These are phyloP conservation scores for Ichneumon xanthorius DNA, from an alignment of 2,888 invertebrate species.

Conservation along the genomic window DNA sequence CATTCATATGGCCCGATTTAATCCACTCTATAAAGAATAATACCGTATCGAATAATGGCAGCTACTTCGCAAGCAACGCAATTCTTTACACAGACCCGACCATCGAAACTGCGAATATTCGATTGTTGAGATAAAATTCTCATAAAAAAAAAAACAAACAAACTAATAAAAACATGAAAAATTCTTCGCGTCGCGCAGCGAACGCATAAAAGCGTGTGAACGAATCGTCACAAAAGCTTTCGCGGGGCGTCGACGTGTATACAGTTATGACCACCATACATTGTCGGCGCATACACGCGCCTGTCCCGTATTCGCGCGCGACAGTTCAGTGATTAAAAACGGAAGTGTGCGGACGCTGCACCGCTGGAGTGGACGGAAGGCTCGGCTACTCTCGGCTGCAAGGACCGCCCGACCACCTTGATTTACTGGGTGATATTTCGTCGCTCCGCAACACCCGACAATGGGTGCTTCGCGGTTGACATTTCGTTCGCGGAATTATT, in stretches of 20 bases:
- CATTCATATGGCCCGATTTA: constrained; percentile 51
- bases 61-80: background rate
- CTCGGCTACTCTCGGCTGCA: constrained; percentile 49
- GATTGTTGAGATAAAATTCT: constrained; percentile 5
- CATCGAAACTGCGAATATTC: background rate
- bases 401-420: constrained; percentile 66
- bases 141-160: background rate
- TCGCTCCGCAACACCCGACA: constrained; percentile 81
- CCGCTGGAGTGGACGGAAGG: constrained; percentile 71
- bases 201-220: constrained; percentile 15
- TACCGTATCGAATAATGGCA: background rate
- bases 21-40: constrained; percentile 10
- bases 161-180: background rate
- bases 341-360: constrained; percentile 78
- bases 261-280: constrained; percentile 24
- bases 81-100: constrained; percentile 13
- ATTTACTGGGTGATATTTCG: constrained; percentile 83
- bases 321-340: constrained; percentile 79
- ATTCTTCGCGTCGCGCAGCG: constrained; percentile 13
- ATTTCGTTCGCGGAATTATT: constrained; percentile 80
- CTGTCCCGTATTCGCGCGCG: constrained; percentile 54
- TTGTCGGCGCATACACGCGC: constrained; percentile 27
- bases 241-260: constrained; percentile 5
- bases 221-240: constrained; percentile 52
- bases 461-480: constrained; percentile 82